Evolutionary conservation across 2,888 invertebrate genomes (phyloP), one percentile per base, ranked within the genome.

Genomic region (Melikaiella ostensackeni): DNA sequence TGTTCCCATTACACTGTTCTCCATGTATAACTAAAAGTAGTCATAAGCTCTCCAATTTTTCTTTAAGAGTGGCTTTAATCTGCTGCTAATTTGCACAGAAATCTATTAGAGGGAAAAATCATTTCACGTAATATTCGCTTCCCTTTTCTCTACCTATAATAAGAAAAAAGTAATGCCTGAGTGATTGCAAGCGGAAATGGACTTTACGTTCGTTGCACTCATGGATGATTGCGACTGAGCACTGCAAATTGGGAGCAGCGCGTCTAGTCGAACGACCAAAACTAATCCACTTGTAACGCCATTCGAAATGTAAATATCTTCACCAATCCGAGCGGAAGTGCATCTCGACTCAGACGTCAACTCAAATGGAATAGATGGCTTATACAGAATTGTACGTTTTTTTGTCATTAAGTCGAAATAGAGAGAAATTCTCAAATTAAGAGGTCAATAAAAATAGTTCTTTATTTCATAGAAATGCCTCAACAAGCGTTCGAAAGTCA

Each of bases 271-370:
- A 30, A 30, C 19, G 30, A 30, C 61, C 61, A 30, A 30, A 61
- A 61, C 19, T 61, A 61, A 30, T 61, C 30, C 61, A 61, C 61
- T 61, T 61, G 61, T 30, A 61, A 61, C 61, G 61, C 27, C 35
- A 57, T 66, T 55, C 74, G 74, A 62, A 78, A 66, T 82, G 83
- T 81, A 82, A 83, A 84, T 84, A 83, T 84, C 84, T 76, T 76
- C 75, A 75, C 80, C 79, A 77, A 80, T 78, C 80, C 76, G 57
- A 76, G 70, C 74, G 63, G 74, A 77, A 84, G 81, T 81, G 80
- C 80, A 74, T 80, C 82, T 83, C 82, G 30, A 61, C 30, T 19
- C 24, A 16, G 61, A 61, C 30, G 19, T 30, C 30, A 30, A 30
- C 61, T 61, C 61, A 61, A 61, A 61, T 61, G 30, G 30, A 61